phyloP scores from a whole-genome alignment of 1,140 invertebrate species.

The Orius insidiosus region DNA sequence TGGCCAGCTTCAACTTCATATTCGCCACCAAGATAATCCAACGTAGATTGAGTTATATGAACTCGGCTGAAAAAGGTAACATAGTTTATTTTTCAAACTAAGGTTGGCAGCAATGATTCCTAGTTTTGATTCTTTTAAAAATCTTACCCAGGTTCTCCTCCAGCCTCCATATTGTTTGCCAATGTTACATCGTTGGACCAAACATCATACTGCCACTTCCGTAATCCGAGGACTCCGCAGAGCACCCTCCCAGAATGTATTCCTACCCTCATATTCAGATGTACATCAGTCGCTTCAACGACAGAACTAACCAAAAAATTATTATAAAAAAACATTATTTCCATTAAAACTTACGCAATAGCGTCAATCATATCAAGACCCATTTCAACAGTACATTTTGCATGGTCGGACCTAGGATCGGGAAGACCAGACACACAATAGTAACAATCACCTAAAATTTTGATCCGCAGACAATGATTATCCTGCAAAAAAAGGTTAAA shows the following conservation, averaged over 20 bases:
- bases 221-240: slow-evolving; percentile 68
- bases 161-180: slow-evolving; percentile 75
- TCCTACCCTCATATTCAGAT: slow-evolving; percentile 72
- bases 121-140: not conserved
- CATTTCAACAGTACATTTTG: slow-evolving; percentile 77
- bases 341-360: slow-evolving; percentile 49
- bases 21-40: slow-evolving; percentile 66
- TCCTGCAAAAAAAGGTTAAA: slow-evolving; percentile 36
- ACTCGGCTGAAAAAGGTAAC: slow-evolving; percentile 46
- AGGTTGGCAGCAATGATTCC: no score
- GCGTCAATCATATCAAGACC: slow-evolving; percentile 80
- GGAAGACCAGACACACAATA: slow-evolving; percentile 76
- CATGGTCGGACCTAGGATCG: slow-evolving; percentile 64
- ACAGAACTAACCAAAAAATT: slow-evolving; percentile 16
- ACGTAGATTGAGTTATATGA: slow-evolving; percentile 72
- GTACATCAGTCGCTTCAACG: slow-evolving; percentile 60
- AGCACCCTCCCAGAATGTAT: slow-evolving; percentile 74
- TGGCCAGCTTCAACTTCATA: slow-evolving; percentile 80
- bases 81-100: no score
- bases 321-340: no score
- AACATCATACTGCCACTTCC: slow-evolving; percentile 75
- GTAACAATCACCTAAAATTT: slow-evolving; percentile 82
- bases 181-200: slow-evolving; percentile 77
- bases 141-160: slow-evolving; percentile 52
- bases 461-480: slow-evolving; percentile 73